Base-by-base conservation (phyloP, 1,140 invertebrate species). In the Protaetia brevitarsis region DNA sequence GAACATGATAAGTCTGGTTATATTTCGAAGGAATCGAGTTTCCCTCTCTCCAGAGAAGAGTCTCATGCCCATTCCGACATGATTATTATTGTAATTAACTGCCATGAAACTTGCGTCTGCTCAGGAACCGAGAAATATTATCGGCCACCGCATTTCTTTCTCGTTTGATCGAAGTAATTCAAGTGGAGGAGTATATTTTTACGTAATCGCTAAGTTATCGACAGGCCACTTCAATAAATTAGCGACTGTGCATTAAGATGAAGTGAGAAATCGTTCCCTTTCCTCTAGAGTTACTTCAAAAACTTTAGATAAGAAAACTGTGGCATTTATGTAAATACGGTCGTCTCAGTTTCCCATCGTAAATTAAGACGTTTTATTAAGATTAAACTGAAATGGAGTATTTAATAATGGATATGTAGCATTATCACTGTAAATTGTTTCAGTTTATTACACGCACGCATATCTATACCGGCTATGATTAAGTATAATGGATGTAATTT, bases 171-270 rank as follows among this genome's bases (percentile, higher is more conserved):
- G 41, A 45, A 19, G 41, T 19, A 45, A 45, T 19, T 45, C 41
- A 19, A 45, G 41, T 45, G 41, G 41, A 45, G 41, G 41, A 45
- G 41, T 45, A 45, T 10, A 45, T 21, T 45, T 8, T 45, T 19
- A 45, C 41, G 13, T 45, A 45, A 45, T 4, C 41, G 41, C 23
- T 45, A 45, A 45, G 16, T 45, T 45, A 45, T 45, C 41, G 23
- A 45, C 41, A 13, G 41, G 23, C 41, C 41, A 21, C 41, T 45
- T 45, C 41, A 45, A 45, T 45, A 45, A 45, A 45, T 45, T 45
- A 45, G 41, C 41, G 41, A 45, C 41, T 19, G 13, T 45, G 6
- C 41, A 45, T 45, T 45, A 45, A 45, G 13, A 45, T 45, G 10
- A 13, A 45, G 41, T 45, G 10, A 19, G 16, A 19, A 45, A 19